phyloP scores from a whole-genome alignment of 2,888 invertebrate genomes.

The Eupsilia transversa region DNA sequence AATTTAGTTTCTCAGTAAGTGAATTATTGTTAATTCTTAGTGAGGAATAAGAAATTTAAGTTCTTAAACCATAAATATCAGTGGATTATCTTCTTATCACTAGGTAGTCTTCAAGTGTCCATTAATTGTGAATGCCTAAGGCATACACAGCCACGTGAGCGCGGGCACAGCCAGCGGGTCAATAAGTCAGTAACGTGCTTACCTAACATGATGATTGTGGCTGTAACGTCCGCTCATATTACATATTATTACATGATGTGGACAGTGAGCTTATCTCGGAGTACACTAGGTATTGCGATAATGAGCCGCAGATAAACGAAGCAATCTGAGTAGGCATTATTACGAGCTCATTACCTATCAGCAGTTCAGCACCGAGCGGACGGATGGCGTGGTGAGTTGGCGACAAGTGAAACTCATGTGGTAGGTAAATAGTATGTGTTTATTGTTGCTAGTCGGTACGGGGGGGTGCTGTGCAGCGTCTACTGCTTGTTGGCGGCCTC shows the following conservation, averaged over 20 bases:
- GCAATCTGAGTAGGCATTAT: not conserved
- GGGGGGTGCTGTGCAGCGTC: constrained; percentile 22
- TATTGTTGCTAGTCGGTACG: constrained; percentile 47
- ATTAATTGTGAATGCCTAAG: too few relatives aligned
- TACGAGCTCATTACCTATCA: not conserved
- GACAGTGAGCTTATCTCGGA: not conserved
- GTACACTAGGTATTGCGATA: constrained; percentile 1
- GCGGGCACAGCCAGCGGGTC: not conserved
- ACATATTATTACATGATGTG: not conserved
- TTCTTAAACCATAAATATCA: constrained; percentile 14
- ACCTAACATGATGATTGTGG: not conserved
- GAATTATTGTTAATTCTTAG: too few relatives aligned
- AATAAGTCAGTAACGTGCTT: not conserved
- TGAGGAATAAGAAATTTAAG: too few relatives aligned
- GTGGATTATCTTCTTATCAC: too few relatives aligned
- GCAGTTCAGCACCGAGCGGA: not conserved
- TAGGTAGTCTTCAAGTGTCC: too few relatives aligned
- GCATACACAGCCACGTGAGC: not conserved
- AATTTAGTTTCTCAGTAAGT: too few relatives aligned
- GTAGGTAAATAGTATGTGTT: constrained; percentile 40
- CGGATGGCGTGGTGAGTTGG: not conserved
- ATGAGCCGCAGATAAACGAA: not conserved
- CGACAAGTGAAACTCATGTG: constrained; percentile 13
- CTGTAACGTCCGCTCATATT: not conserved
- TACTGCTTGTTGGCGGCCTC: constrained; percentile 85